These are phyloP conservation scores for Aphelenchoides avenae DNA, from an alignment of 1,140 invertebrate genomes.

Conservation along the genomic window DNA sequence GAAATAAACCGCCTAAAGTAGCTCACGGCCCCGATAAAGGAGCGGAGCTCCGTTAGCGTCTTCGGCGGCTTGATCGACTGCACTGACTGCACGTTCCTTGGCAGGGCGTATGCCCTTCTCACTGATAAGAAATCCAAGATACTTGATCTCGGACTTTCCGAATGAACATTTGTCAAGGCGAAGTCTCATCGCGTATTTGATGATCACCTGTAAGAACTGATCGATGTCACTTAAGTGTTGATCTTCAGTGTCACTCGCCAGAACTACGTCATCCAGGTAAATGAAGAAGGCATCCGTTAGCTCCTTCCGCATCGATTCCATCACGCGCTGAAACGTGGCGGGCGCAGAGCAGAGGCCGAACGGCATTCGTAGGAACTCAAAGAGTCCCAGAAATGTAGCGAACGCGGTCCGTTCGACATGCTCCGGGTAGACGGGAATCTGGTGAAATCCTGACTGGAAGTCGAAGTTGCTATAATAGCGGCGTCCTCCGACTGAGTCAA, in stretches of 20 bases:
- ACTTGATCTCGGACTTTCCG: conserved; percentile 4
- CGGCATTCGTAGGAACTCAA: conserved; percentile 9
- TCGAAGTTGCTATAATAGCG: conserved; percentile 4
- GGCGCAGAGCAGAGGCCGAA: conserved; percentile 17
- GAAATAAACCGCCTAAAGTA: conserved; percentile 10
- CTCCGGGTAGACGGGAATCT: neutral
- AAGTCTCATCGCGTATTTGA: conserved; percentile 5
- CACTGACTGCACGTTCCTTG: conserved; percentile 12
- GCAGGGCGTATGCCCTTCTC: conserved; percentile 15
- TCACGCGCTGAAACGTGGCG: conserved; percentile 10
- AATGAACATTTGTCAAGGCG: conserved; percentile 20
- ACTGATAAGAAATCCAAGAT: conserved; percentile 17
- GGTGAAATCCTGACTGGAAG: conserved; percentile 14
- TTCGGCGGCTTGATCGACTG: conserved; percentile 10
- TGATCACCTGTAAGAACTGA: conserved; percentile 1
- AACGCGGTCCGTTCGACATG: conserved; percentile 20
- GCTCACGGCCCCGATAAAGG: neutral
- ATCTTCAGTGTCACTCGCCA: conserved; percentile 7
- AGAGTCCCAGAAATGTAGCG: neutral
- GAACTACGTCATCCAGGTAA: conserved; percentile 27
- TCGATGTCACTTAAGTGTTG: conserved; percentile 17
- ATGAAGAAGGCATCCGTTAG: conserved; percentile 15
- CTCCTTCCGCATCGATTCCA: conserved; percentile 14
- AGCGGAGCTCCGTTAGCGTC: conserved; percentile 17
- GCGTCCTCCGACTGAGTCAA: conserved; percentile 11